Conservation (phyloP, 2,888 invertebrate genomes). For the Pseudeuparius sepicola region DNA sequence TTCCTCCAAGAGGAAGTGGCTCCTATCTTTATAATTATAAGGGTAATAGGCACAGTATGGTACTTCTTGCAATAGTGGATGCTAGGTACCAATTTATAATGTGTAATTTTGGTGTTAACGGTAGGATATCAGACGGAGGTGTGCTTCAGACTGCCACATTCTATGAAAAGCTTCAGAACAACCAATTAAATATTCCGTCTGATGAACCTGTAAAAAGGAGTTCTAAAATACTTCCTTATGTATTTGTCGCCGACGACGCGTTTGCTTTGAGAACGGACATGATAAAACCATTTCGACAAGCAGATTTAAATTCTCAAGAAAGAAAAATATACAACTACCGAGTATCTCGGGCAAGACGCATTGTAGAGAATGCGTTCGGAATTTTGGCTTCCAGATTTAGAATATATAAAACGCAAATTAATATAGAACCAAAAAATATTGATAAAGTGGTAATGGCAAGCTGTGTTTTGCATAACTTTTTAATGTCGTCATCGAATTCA, state of each 20-base stretch:
- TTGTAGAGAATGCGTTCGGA: conserved; percentile 10
- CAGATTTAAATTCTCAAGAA: conserved; percentile 3
- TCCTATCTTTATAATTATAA: no score
- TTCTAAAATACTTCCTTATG: conserved; percentile 6
- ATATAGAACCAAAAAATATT: conserved; percentile 7
- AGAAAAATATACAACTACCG: conserved; percentile 10
- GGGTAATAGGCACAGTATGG: conserved; percentile 6
- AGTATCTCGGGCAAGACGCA: conserved; percentile 7
- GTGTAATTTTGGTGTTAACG: conserved; percentile 1
- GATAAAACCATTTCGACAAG: conserved; percentile 8
- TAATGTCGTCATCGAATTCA: not conserved
- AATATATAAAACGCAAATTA: conserved; percentile 6
- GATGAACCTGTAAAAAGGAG: not conserved
- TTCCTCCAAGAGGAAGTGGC: no score
- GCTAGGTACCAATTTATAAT: conserved; percentile 5
- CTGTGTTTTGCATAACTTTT: conserved; percentile 3
- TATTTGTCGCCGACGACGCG: conserved; percentile 11
- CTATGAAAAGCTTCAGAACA: conserved; percentile 4
- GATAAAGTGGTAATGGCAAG: not conserved
- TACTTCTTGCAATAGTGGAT: no score
- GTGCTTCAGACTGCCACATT: conserved; percentile 11
- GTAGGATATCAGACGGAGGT: conserved; percentile 8
- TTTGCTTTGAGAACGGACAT: conserved; percentile 8
- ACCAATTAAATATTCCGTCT: conserved; percentile 7
- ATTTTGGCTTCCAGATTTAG: conserved; percentile 8